phyloP scores from a whole-genome alignment of 1,140 invertebrate genomes.

The Papilio aristodemus region DNA sequence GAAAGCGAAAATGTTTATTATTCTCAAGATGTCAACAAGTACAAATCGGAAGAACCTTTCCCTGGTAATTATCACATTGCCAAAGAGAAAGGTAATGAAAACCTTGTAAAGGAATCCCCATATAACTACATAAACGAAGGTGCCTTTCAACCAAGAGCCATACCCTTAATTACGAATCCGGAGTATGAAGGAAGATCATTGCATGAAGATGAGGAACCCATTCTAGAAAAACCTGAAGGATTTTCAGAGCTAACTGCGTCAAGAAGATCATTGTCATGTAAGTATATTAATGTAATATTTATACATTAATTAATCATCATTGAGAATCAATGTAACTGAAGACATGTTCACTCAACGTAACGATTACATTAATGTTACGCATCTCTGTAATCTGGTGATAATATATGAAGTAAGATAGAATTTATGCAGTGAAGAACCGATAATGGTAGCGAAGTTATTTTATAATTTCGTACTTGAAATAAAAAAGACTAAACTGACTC shows the following conservation, averaged over 20 bases:
- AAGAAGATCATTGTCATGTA: constrained; percentile 72
- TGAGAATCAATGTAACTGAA: constrained; percentile 18
- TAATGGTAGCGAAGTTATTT: no score
- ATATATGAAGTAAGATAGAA: background rate
- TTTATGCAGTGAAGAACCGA: background rate
- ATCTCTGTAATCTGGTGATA: background rate
- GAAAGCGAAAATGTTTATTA: constrained; percentile 60
- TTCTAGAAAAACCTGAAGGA: constrained; percentile 57
- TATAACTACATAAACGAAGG: constrained; percentile 41
- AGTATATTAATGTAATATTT: constrained; percentile 38
- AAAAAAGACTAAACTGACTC: no score
- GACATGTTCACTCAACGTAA: background rate
- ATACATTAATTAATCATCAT: background rate
- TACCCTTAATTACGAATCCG: constrained; percentile 63
- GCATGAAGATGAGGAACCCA: constrained; percentile 52
- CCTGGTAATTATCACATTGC: constrained; percentile 76
- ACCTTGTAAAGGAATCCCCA: constrained; percentile 41
- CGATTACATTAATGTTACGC: background rate
- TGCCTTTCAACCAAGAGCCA: constrained; percentile 56
- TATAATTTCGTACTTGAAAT: no score
- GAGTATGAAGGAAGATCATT: constrained; percentile 63
- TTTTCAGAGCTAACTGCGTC: constrained; percentile 54
- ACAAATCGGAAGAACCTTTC: constrained; percentile 70
- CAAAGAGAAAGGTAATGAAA: constrained; percentile 69
- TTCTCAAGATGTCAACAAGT: constrained; percentile 53